These are phyloP conservation scores for Drosophila burlai DNA, from an alignment of 1,140 invertebrate genomes.

Conservation along the genomic window DNA sequence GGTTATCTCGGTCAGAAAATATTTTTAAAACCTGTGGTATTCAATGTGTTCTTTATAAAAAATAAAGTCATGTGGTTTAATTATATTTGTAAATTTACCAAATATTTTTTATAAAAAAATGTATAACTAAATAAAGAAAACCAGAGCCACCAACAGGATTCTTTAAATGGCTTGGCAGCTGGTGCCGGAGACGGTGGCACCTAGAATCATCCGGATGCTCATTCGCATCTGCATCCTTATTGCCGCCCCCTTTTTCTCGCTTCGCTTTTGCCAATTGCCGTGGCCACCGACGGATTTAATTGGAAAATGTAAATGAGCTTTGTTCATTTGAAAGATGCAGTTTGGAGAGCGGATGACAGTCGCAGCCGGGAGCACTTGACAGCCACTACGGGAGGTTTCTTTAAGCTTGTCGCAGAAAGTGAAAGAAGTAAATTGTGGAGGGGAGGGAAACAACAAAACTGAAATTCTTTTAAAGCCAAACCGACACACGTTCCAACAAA, in stretches of 20 bases:
- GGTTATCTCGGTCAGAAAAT: neutral
- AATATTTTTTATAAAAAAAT: neutral
- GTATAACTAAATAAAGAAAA: neutral
- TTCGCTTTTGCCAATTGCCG: constrained; percentile 47
- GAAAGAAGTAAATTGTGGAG: constrained; percentile 25
- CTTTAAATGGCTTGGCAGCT: constrained; percentile 65
- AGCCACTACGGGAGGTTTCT: constrained; percentile 69
- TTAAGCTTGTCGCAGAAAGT: constrained; percentile 55
- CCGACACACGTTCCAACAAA: constrained; percentile 50
- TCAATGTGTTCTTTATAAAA: neutral
- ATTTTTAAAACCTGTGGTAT: neutral
- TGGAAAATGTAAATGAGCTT: constrained; percentile 83
- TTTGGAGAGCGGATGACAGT: constrained; percentile 53
- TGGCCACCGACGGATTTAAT: constrained; percentile 76
- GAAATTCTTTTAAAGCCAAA: constrained; percentile 70
- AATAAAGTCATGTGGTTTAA: neutral
- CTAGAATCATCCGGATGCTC: constrained; percentile 31
- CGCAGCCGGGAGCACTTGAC: constrained; percentile 61
- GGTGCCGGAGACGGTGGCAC: constrained; percentile 35
- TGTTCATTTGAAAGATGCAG: constrained; percentile 83
- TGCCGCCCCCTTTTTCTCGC: neutral
- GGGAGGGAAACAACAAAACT: constrained; percentile 32
- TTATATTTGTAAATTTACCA: neutral
- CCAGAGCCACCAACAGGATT: constrained; percentile 36
- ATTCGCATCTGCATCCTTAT: constrained; percentile 23